A percentile compares a stretch with the other conserved stretches of the same genome.
These are phyloP conservation scores for Tachypleus tridentatus DNA, from an alignment of 1,140 invertebrate species.

Conservation along the genomic window DNA sequence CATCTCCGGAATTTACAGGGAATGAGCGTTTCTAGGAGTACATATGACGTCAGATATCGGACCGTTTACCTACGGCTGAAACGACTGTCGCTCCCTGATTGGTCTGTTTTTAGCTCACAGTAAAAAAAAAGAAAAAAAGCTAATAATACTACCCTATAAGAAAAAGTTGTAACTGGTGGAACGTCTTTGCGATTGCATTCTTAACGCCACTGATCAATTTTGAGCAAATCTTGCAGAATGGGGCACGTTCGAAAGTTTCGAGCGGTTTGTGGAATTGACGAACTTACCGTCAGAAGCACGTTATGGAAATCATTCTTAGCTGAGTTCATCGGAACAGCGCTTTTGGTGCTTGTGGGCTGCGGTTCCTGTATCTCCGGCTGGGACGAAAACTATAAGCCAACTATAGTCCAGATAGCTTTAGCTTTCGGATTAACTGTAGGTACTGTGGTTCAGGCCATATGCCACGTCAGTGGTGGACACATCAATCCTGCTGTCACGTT, in stretches of 20 bases:
- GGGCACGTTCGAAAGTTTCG: slow-evolving; percentile 16
- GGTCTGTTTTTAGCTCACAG: no score
- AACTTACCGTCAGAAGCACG: slow-evolving; percentile 36
- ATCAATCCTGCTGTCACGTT: slow-evolving; percentile 78
- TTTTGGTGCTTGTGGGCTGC: slow-evolving; percentile 73
- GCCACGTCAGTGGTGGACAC: slow-evolving; percentile 75
- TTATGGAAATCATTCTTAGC: slow-evolving; percentile 65
- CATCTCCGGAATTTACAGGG: no score
- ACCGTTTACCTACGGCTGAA: no score
- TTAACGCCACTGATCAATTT: no score
- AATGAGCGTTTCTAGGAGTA: no score
- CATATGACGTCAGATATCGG: no score
- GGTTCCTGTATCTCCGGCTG: slow-evolving; percentile 48
- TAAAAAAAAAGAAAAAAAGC: no score
- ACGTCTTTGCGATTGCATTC: no score
- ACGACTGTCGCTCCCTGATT: no score
- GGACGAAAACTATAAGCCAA: slow-evolving; percentile 24
- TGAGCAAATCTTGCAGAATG: slow-evolving; percentile 1
- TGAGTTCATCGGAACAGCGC: slow-evolving; percentile 76
- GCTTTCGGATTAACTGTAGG: slow-evolving; percentile 81
- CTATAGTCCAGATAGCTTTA: slow-evolving; percentile 61
- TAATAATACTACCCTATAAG: no score
- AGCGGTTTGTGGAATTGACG: slow-evolving; percentile 25
- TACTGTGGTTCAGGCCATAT: slow-evolving; percentile 53
- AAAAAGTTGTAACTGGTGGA: no score